Percentiles rank a stretch among this genome's conserved stretches.
Evolutionary conservation across 1,140 invertebrate genomes (phyloP).

Genomic region (Ips nitidus): DNA sequence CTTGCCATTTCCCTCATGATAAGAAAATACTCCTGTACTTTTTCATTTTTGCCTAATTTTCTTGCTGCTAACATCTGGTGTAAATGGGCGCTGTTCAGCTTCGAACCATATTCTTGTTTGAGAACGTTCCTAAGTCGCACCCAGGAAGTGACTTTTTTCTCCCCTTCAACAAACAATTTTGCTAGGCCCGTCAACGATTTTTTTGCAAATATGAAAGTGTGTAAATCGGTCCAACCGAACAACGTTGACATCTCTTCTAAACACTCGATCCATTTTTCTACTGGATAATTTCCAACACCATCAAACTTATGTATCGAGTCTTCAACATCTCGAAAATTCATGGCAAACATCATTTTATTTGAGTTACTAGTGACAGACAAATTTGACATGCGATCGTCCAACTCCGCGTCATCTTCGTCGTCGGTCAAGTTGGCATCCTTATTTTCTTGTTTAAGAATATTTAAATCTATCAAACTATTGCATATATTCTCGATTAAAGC

Average conservation of each 20-base stretch:
- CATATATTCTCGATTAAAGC: too few relatives aligned
- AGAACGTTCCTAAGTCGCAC: constrained; percentile 37
- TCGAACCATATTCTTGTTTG: constrained; percentile 37
- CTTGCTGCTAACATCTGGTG: constrained; percentile 38
- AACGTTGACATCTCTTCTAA: constrained; percentile 45
- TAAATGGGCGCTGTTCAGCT: constrained; percentile 29
- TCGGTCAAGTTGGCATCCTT: too few relatives aligned
- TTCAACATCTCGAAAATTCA: constrained; percentile 38
- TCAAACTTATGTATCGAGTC: constrained; percentile 37
- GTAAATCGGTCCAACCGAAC: constrained; percentile 34
- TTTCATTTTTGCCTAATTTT: constrained; percentile 41
- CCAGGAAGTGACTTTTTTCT: constrained; percentile 40
- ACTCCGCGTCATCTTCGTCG: too few relatives aligned
- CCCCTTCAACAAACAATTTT: constrained; percentile 43
- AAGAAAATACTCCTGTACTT: constrained; percentile 48
- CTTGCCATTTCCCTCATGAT: constrained; percentile 47
- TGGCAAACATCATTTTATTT: neutral
- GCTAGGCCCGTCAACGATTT: constrained; percentile 44
- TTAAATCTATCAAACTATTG: too few relatives aligned
- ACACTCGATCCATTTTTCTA: constrained; percentile 43
- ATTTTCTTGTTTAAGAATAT: too few relatives aligned
- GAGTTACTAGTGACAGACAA: too few relatives aligned
- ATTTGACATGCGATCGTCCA: too few relatives aligned
- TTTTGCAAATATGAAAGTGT: constrained; percentile 32
- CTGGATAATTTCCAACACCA: constrained; percentile 35